Evolutionary conservation across 2,888 invertebrate species (phyloP), one percentile per base, ranked within the genome.

Genomic region (Drosophila austrosaltans): DNA sequence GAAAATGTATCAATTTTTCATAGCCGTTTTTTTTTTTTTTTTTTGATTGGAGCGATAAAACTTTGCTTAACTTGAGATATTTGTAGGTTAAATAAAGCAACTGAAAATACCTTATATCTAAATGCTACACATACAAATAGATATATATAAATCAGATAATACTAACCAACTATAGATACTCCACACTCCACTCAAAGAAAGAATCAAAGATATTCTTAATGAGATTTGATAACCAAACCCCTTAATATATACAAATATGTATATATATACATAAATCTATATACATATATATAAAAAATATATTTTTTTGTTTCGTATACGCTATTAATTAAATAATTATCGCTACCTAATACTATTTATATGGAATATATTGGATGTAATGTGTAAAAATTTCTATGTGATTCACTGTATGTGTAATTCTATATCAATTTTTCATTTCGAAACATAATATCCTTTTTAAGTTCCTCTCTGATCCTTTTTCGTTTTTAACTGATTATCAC

Each of bases 371-470:
- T 91, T 91, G 91, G 91, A 90, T 91, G 91, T 91, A 80, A 82
- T 91, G 90, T 90, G 90, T 91, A 83, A 72, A 72, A 89, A 90
- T 87, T 90, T 91, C 86, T 88, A 90, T 91, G 91, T 91, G 90
- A 91, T 90, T 91, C 91, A 91, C 91, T 91, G 91, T 91, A 89
- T 91, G 89, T 91, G 90, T 87, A 86, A 63, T 16, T 16, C 76
- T 77, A 75, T 74, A 67, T 58, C 66, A 4, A 48, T 73, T 78
- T 78, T 70, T 76, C 36, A 56, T 61, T 71, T 60, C 12, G 10
- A 22, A n/a, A 60, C 59, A 44, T 65, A 69, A 44, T 65, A 69
- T 69, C 65, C 16, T 12, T 20, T 22, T 68, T 73, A 1, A 16
- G 53, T 77, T 72, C 7, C 42, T 57, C 28, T 66, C 53, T 16